Evolutionary conservation across 2,797 vertebrate species (phyloP), one percentile per base, ranked within the genome.

Genomic region (Tangara arthus): DNA sequence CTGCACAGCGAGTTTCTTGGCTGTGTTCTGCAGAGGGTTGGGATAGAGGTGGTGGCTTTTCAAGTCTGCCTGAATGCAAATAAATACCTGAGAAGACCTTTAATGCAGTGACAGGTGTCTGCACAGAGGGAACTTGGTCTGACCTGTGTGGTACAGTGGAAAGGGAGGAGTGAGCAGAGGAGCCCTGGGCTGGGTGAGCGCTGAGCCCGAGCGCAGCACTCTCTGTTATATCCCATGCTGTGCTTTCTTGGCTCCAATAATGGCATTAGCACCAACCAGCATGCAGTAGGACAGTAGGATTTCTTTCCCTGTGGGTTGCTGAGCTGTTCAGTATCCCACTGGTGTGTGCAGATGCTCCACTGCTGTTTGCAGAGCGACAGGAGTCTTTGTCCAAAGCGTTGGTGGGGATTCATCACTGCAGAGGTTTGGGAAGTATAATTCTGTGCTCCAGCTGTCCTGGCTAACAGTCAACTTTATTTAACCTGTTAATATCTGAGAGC

Each of bases 401-500:
- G 59, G 30, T 60, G 70, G 82, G 80, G 57, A 60, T 83, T 82
- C 42, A 65, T 78, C 27, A 2, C 66, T 73, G 85, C 82, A 11
- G 87, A 89, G 85, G 10, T 37, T 26, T 47, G 84, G 82, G 8
- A 44, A 49, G 44, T 35, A 63, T 69, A 53, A 8, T 37, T 73
- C 78, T 83, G 61, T 75, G 70, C 82, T 90, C 59, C 59, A 53
- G 65, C 65, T 72, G 68, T 78, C 71, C 68, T 46, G 70, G 55
- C 66, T 68, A 41, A 34, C 19, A 17, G 37, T 82, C 8, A 10
- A 37, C 77, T 89, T 76, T 52, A n/a, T 83, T 88, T 91, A 91
- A 90, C 89, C 70, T 86, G 85, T 66, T 86, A 64, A 52, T 47
- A 72, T 35, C 73, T 39, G 60, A 64, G 80, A 47, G 82, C 63